A percentile compares a stretch with the other conserved stretches of the same genome.
phyloP scores from a whole-genome alignment of 2,113 vertebrate genomes.

The pig (Sus scrofa) region DNA sequence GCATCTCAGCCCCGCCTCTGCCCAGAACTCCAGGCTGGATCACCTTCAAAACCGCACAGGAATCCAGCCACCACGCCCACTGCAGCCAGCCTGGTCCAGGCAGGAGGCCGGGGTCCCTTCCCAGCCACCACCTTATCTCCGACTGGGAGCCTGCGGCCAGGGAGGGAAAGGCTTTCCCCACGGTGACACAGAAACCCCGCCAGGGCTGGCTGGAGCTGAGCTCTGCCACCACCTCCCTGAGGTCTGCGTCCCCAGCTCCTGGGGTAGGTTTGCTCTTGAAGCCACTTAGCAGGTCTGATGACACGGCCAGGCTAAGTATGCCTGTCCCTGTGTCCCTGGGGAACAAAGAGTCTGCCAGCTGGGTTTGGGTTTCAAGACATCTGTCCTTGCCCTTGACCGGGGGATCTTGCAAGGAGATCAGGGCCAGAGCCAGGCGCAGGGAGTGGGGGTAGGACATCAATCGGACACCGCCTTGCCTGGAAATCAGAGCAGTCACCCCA shows the following conservation, averaged over 20 bases:
- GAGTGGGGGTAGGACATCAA: conserved; percentile 9
- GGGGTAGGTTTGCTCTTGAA: not conserved
- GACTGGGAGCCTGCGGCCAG: not conserved
- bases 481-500: not conserved
- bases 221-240: not conserved
- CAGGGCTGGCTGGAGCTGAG: not conserved
- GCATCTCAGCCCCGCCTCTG: not conserved
- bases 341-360: conserved; percentile 58
- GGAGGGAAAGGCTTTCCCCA: not conserved
- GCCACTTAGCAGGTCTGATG: not conserved
- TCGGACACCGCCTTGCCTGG: conserved; percentile 60
- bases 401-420: conserved; percentile 57
- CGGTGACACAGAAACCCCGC: not conserved
- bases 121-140: not conserved
- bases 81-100: not conserved
- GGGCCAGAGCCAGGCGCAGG: not conserved
- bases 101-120: not conserved
- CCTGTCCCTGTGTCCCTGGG: conserved; percentile 25
- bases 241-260: not conserved
- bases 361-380: conserved; percentile 77
- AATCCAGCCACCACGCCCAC: not conserved
- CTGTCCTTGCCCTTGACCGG: conserved; percentile 70
- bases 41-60: not conserved
- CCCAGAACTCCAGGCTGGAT: not conserved
- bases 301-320: not conserved